Evolutionary conservation across 2,113 vertebrate species (phyloP), one percentile per base, ranked within the genome.

Genomic region (Cariama cristata): DNA sequence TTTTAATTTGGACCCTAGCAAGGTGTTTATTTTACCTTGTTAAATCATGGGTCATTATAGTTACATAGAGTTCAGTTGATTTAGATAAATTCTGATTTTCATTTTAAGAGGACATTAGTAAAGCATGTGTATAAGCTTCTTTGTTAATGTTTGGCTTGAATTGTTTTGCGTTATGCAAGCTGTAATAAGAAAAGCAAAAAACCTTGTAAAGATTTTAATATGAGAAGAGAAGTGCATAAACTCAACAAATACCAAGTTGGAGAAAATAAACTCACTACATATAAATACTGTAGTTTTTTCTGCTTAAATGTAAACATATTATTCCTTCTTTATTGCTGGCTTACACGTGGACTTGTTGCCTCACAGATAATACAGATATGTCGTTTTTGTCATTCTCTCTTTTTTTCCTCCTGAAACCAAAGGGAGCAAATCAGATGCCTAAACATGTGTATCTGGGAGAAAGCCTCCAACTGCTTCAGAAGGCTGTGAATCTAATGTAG

Each of bases 11-110:
- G 35, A 58, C 8, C 28, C 15, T 38, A 59, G 66, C 30, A 90
- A 30, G 16, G 19, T 87, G 38, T 71, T 89, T 82, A 23, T 88
- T 97, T 91, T 90, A 38, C n/a, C 9, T 47, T 49, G 7, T 88
- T 86, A 67, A 67, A 60, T 68, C 22, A 50, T 33, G 24, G 23
- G 24, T 55, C 32, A 2, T 49, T 24, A 44, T 12, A 67, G 30
- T 20, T 75, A 35, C 24, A 13, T 26, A 71, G 27, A 60, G 76
- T 64, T 82, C 16, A 33, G 28, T 83, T 86, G 72, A 73, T 92
- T 81, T 85, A 86, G 72, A 17, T 92, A 53, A 67, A 4, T 90
- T 95, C 64, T 52, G 14, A 66, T 94, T 58, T 91, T 77, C 8
- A 21, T 89, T 95, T 96, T 38, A 55, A 38, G 55, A 80, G 42